Evolutionary conservation across 2,113 vertebrate genomes (phyloP).

Genomic region (Zingel zingel): DNA sequence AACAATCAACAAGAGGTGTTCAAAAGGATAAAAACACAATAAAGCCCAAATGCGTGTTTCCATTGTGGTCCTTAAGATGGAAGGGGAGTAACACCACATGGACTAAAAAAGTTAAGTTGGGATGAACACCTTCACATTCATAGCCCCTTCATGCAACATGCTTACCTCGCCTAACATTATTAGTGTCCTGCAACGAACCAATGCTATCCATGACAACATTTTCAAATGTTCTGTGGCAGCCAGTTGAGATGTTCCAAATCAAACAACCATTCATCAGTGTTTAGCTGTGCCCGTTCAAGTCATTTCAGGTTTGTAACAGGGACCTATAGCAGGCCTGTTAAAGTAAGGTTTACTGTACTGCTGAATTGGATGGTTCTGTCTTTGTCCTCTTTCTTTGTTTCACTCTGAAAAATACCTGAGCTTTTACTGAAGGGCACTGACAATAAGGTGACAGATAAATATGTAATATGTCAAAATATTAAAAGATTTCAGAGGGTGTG

Average conservation of each 20-base stretch:
- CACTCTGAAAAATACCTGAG: conserved; percentile 8
- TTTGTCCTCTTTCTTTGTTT: conserved; percentile 23
- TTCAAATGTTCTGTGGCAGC: background rate
- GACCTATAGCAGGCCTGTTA: background rate
- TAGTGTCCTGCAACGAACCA: background rate
- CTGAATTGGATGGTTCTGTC: background rate
- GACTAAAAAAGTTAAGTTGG: background rate
- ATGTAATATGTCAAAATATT: background rate
- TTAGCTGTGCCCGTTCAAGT: background rate
- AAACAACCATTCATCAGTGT: background rate
- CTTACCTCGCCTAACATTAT: background rate
- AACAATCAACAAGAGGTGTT: too few relatives aligned
- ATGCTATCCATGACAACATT: background rate
- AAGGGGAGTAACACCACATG: too few relatives aligned
- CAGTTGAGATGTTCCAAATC: background rate
- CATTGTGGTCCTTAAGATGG: too few relatives aligned
- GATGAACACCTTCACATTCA: background rate
- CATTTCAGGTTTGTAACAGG: background rate
- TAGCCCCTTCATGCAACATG: background rate
- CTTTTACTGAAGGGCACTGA: background rate
- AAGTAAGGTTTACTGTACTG: background rate
- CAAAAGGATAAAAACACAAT: too few relatives aligned
- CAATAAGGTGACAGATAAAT: background rate
- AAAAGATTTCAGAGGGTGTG: background rate
- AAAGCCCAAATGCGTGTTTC: too few relatives aligned